Base-by-base conservation (phyloP, 2,113 vertebrate genomes). In the Phasianus colchicus region DNA sequence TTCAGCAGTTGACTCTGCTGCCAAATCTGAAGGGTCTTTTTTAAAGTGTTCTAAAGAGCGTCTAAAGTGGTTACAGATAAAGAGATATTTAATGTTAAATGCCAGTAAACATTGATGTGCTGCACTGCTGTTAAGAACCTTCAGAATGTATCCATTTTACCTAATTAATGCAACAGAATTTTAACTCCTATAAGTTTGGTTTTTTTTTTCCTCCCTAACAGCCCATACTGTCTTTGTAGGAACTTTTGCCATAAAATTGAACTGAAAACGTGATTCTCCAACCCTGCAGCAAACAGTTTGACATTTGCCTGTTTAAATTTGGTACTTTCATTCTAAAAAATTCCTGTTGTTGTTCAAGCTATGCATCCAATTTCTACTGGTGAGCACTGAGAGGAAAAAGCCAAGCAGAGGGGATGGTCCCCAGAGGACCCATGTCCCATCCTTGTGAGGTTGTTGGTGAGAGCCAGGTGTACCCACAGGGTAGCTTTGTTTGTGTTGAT, bases 1-100 rank as follows among this genome's bases (percentile, higher is more conserved):
- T 97, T 65, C 85, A 93, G 80, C 69, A 52, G 61, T 45, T 52
- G 38, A 24, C 77, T 85, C 70, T 74, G 47, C 86, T 92, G 57
- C 88, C 66, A 86, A 61, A 72, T 18, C 47, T 13, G 5, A 82
- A 69, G 54, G 25, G 65, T 66, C 27, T 0, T 67, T 89, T 85
- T 67, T 65, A 83, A 92, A 94, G 80, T 54, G 54, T 25, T 29
- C 45, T 86, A 90, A 74, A 88, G 73, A 92, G 64, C 42, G 42
- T 86, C 48, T 92, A 21, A 92, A 83, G 65, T 54, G 55, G 60
- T 36, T 85, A 21, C 47, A 61, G 57, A 92, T 54, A 90, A 21
- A 79, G 42, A 67, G 58, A 40, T n/a, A 45, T 60, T 89, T 83
- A 47, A 80, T 36, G 22, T 21, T 76, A 17, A 69, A 61, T 61